These are phyloP conservation scores for Ctenopoma multispine DNA, from an alignment of 2,797 vertebrate genomes.

Conservation along the genomic window DNA sequence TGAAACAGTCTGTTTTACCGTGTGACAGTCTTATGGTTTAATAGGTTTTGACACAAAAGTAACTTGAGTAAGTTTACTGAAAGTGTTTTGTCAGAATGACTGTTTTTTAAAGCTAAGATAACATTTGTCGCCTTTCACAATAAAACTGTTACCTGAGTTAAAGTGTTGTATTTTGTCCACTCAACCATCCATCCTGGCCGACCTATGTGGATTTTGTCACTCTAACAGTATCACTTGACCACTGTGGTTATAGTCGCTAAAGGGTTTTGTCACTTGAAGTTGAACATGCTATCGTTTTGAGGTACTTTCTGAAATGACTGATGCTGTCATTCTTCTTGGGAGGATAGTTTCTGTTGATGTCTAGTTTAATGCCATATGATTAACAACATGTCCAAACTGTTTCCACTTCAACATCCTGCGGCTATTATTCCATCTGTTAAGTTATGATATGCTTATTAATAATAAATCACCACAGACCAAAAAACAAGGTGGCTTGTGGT, in stretches of 20 bases:
- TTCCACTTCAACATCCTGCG: conserved; percentile 9
- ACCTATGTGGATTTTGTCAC: neutral
- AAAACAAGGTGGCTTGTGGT: conserved; percentile 6
- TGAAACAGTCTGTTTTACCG: no score
- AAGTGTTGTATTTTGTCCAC: neutral
- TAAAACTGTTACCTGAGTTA: neutral
- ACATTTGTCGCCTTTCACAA: no score
- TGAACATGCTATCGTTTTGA: no score
- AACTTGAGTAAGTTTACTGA: neutral
- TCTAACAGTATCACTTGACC: neutral
- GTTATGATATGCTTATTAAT: conserved; percentile 31
- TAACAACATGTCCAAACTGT: neutral
- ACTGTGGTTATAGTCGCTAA: no score
- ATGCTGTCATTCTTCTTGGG: neutral
- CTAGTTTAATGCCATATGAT: neutral
- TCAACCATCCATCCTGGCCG: neutral
- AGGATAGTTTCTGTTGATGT: neutral
- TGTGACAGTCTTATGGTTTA: no score
- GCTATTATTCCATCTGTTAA: conserved; percentile 17
- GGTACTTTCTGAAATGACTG: neutral
- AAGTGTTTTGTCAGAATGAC: no score
- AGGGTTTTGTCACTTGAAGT: neutral
- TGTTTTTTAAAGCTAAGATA: no score
- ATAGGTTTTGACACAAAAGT: no score
- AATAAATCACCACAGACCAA: conserved; percentile 15